These are phyloP conservation scores for Ictalurus furcatus DNA, from an alignment of 2,113 vertebrate genomes.

Conservation along the genomic window DNA sequence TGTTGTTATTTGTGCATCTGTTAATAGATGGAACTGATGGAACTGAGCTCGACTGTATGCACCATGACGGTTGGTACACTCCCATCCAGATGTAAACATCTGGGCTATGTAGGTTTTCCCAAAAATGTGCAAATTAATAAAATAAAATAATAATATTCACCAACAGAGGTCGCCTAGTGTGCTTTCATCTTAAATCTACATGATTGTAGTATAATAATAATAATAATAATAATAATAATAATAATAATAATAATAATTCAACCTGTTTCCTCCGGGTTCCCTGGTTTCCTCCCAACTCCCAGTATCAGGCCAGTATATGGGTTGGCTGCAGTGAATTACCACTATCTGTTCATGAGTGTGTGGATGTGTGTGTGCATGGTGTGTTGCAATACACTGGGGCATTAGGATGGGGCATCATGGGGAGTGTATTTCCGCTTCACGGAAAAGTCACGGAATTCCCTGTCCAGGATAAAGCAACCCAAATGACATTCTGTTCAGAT, in stretches of 20 bases:
- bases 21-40: neutral
- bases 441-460: neutral
- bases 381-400: neutral
- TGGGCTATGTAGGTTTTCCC: slow-evolving; percentile 24
- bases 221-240: slow-evolving; percentile 1
- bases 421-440: neutral
- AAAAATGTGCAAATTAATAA: neutral
- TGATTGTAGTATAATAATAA: neutral
- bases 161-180: slow-evolving; percentile 48
- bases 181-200: neutral
- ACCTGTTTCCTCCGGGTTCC: neutral
- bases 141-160: neutral
- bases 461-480: neutral
- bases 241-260: neutral
- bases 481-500: neutral
- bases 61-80: neutral
- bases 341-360: neutral
- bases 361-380: neutral
- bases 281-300: neutral
- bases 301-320: neutral
- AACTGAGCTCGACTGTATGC: neutral
- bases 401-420: neutral
- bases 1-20: neutral
- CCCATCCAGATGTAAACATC: slow-evolving; percentile 51
- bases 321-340: neutral